Base-by-base conservation (phyloP, 2,113 vertebrate genomes). In the Perognathus longimembris region DNA sequence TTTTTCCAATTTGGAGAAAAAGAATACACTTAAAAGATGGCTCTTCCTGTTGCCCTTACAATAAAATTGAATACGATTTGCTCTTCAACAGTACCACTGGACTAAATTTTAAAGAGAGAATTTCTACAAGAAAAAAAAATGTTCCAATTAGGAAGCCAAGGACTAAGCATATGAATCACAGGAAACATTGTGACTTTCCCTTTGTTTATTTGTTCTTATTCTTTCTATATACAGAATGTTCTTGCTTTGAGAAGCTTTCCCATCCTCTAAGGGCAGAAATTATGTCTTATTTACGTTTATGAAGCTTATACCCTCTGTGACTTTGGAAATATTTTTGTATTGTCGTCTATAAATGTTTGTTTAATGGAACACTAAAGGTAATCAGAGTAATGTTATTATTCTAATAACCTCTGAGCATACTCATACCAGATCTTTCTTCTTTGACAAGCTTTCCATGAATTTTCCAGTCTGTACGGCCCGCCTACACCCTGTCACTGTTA, bases 131-230 rank as follows among this genome's bases (percentile, higher is more conserved):
- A 22, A 71, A 57, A 77, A 59, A 54, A 80, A 59, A 64, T 57
- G 10, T 32, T 59, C 9, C 24, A 14, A 22, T 88, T 78, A 73
- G 45, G 76, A 78, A 75, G 26, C 5, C 1, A 1, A 50, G 75
- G 34, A 21, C 38, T 21, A 30, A 59, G 11, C 8, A 0, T 2
- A 17, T 8, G 1, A 24, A 36, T 42, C 14, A 2, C 4, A 12
- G 4, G 4, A 38, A 14, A 36, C 0, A 15, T 17, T 1, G 0
- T 0, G 26, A 42, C 12, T 3, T 2, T 42, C 32, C 24, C 7
- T 34, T 40, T 38, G n/a, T 14, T 81, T 50, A 15, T 32, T 54
- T 70, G 1, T 34, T 22, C n/a, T 32, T 79, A 8, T 28, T 63
- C 32, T 73, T 88, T 69, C 24, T 50, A 1, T n/a, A 15, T 14